Conservation (phyloP, 64 coral and sea anemone genomes). For the Dendronephthya gigantea region DNA sequence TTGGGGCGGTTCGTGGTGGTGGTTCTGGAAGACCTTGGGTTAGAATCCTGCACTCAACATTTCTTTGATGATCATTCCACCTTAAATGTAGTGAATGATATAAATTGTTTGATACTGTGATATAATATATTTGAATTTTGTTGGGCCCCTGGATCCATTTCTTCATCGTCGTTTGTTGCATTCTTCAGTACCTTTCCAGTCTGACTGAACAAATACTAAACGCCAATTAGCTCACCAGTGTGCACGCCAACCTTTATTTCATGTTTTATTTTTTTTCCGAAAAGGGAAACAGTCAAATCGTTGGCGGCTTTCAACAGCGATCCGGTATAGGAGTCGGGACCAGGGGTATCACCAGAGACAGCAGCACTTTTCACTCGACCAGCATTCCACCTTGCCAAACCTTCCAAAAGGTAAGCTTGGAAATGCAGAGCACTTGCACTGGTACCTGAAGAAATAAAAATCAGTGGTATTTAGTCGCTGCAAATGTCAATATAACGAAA, state of each 20-base stretch:
- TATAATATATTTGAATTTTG: no score
- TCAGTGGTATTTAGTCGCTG: neutral
- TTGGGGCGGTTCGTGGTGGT: neutral
- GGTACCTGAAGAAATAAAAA: neutral
- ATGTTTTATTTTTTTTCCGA: no score
- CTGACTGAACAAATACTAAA: slow-evolving; percentile 26
- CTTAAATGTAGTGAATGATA: neutral
- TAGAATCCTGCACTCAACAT: neutral
- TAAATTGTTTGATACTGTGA: no score
- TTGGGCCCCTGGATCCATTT: no score
- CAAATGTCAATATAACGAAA: neutral
- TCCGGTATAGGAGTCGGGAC: no score
- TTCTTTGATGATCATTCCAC: neutral
- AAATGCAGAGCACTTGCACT: slow-evolving; percentile 14
- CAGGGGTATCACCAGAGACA: no score
- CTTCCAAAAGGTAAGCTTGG: no score
- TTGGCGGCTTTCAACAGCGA: no score
- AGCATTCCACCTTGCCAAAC: no score
- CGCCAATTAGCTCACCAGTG: slow-evolving; percentile 29
- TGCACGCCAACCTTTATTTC: no score
- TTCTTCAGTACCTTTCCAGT: slow-evolving; percentile 14
- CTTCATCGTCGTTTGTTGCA: neutral
- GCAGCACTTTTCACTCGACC: no score
- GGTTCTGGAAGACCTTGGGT: neutral
- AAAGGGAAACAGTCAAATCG: no score